Evolutionary conservation across 2,888 invertebrate species (phyloP), one percentile per base, ranked within the genome.

Genomic region (Cheilosia scutellata): DNA sequence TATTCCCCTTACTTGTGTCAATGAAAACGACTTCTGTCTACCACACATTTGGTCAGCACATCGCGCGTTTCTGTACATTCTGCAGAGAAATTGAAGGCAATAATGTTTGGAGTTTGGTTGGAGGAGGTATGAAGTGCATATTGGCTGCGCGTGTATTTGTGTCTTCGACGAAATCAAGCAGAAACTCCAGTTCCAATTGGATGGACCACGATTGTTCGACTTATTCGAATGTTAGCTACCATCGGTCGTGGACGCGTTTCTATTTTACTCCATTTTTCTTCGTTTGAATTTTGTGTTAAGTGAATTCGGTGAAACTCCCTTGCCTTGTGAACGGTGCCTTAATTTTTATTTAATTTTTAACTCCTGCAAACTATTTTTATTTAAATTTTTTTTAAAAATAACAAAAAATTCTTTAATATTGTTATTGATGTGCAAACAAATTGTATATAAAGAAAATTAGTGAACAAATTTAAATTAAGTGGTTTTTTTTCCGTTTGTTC

Each of bases 181-280:
- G 82, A 86, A 86, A 86, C 86, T 86, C 86, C 86, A 86, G 76
- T 86, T 86, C 86, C 86, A 88, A 86, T 88, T 83, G 86, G 78
- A 82, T 87, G 87, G 86, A 87, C 82, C 87, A 79, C 60, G 65
- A 70, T 58, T 83, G 86, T 78, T 86, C 82, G 87, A 87, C 82
- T 89, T 89, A 88, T 89, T 89, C 89, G 88, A 88, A 87, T 82
- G 87, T 87, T 87, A 88, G 87, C 89, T 88, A 87, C 84, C 89
- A 87, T 82, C 87, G 88, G 87, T 88, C 88, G 89, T 88, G 89
- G 89, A 89, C 89, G 89, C 88, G 88, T 89, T 89, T 88, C 44
- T 77, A 44, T 78, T 84, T 87, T 44, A 66, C 70, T 77, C 78
- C 79, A 70, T 72, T 60, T 62, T 79, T 29, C 51, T 58, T 20